Conservation (phyloP, 2,113 vertebrate genomes). For the Odocoileus hemionus region DNA sequence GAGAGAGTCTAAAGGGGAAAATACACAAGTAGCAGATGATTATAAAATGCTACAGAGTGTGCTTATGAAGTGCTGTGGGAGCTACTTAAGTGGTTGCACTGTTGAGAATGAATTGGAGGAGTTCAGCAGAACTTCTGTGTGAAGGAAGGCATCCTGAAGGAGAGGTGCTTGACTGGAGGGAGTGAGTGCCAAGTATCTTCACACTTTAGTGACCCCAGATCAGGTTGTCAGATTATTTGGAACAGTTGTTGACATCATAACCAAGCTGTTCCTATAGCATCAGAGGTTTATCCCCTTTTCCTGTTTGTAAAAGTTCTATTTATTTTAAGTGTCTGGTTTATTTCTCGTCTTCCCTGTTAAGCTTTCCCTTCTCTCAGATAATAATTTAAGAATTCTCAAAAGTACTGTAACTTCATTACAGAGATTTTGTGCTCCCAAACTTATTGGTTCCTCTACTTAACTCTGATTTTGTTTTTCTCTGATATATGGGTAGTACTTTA, state of each 20-base stretch:
- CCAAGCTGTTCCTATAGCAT: not conserved
- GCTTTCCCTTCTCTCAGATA: not conserved
- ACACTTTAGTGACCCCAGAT: not conserved
- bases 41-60: not conserved
- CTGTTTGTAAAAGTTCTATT: not conserved
- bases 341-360: not conserved
- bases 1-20: not conserved
- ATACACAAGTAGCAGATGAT: not conserved
- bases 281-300: not conserved
- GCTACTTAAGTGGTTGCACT: not conserved
- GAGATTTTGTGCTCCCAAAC: not conserved
- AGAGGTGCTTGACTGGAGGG: not conserved
- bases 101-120: not conserved
- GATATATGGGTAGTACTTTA: not conserved
- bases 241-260: slow-evolving; percentile 63
- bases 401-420: not conserved
- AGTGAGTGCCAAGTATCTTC: not conserved
- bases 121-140: not conserved
- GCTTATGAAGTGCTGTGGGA: not conserved
- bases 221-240: slow-evolving; percentile 2
- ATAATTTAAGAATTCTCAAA: not conserved
- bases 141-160: not conserved
- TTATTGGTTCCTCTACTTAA: not conserved
- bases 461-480: not conserved
- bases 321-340: not conserved